A percentile compares a stretch with the other conserved stretches of the same genome.
These are phyloP conservation scores for Trichonephila clavipes DNA, from an alignment of 1,140 invertebrate genomes.

Conservation along the genomic window DNA sequence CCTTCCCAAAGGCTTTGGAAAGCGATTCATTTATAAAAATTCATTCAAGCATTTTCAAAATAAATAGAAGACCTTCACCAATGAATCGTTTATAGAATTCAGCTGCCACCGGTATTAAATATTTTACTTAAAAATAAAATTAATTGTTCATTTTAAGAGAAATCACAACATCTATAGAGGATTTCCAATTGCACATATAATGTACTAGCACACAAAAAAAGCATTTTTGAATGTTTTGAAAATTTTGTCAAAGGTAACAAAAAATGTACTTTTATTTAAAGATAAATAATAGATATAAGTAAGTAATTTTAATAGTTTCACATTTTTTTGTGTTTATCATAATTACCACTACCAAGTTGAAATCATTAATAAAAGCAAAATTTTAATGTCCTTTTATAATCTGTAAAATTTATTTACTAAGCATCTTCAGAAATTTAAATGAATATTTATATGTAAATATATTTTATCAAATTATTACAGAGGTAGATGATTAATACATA, in stretches of 20 bases:
- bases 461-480: too few species aligned
- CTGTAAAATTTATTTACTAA: too few species aligned
- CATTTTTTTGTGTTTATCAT: too few species aligned
- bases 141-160: neutral
- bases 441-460: too few species aligned
- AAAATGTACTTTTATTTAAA: too few species aligned
- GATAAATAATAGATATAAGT: too few species aligned
- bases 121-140: slow-evolving; percentile 10
- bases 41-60: slow-evolving; percentile 14
- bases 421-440: too few species aligned
- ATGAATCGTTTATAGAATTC: slow-evolving; percentile 15
- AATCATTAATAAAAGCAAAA: too few species aligned
- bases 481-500: too few species aligned
- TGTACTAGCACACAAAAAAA: neutral
- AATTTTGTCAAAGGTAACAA: neutral
- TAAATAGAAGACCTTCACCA: slow-evolving; percentile 31
- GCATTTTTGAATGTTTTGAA: neutral
- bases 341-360: too few species aligned
- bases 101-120: slow-evolving; percentile 37
- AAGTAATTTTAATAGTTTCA: too few species aligned
- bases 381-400: too few species aligned
- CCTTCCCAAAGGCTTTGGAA: neutral
- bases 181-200: neutral
- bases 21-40: neutral
- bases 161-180: neutral